Evolutionary conservation across 2,888 invertebrate genomes (phyloP).

Genomic region (Xestia xanthographa): DNA sequence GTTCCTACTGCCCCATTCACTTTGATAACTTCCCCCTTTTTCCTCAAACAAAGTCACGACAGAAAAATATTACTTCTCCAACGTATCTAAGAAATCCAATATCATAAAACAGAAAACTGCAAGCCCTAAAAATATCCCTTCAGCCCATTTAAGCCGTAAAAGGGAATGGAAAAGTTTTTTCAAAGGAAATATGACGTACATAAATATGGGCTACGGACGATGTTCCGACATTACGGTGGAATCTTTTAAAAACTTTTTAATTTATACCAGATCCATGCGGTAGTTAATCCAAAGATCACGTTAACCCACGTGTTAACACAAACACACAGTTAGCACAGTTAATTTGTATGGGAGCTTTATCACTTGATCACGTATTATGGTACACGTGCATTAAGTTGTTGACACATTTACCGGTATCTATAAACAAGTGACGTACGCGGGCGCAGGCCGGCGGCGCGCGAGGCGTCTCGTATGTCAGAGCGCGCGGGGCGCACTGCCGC

Average conservation of each 20-base stretch:
- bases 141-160: slow-evolving; percentile 81
- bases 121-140: slow-evolving; percentile 79
- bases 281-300: slow-evolving; percentile 61
- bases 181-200: slow-evolving; percentile 84
- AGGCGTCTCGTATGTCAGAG: slow-evolving; percentile 66
- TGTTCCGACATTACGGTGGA: slow-evolving; percentile 78
- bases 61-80: slow-evolving; percentile 53
- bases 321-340: slow-evolving; percentile 41
- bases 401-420: slow-evolving; percentile 62
- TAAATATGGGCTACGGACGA: slow-evolving; percentile 84
- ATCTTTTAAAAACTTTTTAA: slow-evolving; percentile 77
- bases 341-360: slow-evolving; percentile 40
- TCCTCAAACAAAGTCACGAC: slow-evolving; percentile 49
- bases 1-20: slow-evolving; percentile 34
- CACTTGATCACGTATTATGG: slow-evolving; percentile 35
- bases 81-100: slow-evolving; percentile 71
- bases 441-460: slow-evolving; percentile 63
- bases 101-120: slow-evolving; percentile 82
- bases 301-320: slow-evolving; percentile 52
- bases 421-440: slow-evolving; percentile 65
- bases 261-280: slow-evolving; percentile 70
- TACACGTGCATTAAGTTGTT: slow-evolving; percentile 56
- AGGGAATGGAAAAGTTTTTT: slow-evolving; percentile 81
- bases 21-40: slow-evolving; percentile 54
- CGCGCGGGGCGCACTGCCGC: slow-evolving; percentile 87